phyloP scores from a whole-genome alignment of 2,113 vertebrate genomes.

The Cygnus atratus region DNA sequence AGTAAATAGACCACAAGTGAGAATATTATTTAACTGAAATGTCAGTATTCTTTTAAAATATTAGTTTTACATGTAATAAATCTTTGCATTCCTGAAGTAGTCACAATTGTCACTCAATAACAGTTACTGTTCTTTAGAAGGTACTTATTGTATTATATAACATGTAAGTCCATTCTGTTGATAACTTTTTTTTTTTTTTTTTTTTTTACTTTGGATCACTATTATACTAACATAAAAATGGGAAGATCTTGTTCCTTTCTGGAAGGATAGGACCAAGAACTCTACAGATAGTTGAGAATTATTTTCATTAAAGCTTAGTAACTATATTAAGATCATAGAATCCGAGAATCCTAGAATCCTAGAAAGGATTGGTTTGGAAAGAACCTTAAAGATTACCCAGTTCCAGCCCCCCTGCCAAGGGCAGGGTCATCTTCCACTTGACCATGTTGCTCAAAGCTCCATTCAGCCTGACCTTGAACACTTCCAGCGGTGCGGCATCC shows the following conservation, averaged over 20 bases:
- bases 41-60: background rate
- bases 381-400: too few relatives aligned
- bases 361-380: too few relatives aligned
- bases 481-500: too few relatives aligned
- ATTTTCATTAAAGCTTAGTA: background rate
- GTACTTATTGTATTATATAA: background rate
- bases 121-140: background rate
- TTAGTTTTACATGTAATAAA: background rate
- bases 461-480: too few relatives aligned
- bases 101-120: background rate
- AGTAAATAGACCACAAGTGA: background rate
- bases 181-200: background rate
- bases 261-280: background rate
- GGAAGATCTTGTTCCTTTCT: background rate
- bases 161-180: background rate
- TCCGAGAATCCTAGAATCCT: too few relatives aligned
- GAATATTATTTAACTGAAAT: background rate
- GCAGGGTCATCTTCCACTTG: too few relatives aligned
- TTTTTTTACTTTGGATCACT: background rate
- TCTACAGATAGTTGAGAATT: background rate
- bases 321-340: background rate
- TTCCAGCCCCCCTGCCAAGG: too few relatives aligned
- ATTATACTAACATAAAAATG: background rate
- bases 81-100: background rate
- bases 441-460: too few relatives aligned